phyloP scores from a whole-genome alignment of 2,888 invertebrate genomes.

The Idaea aversata region DNA sequence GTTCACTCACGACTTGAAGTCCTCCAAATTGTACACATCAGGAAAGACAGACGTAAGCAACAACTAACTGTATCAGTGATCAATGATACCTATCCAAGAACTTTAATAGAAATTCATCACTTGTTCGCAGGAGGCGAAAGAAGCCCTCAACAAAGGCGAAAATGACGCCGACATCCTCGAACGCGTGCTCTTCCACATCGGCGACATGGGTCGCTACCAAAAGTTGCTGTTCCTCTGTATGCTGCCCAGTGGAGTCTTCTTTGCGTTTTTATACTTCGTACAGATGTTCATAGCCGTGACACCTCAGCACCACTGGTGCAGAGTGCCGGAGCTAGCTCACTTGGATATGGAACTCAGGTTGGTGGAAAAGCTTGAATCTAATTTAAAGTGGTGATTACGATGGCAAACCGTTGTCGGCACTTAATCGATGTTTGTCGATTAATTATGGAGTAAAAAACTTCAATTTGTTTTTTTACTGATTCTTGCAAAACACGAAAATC shows the following conservation, averaged over 20 bases:
- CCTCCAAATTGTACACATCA: no score
- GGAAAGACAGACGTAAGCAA: no score
- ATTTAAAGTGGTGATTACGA: no score
- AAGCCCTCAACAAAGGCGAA: slow-evolving; percentile 35
- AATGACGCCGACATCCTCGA: slow-evolving; percentile 53
- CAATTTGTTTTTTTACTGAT: no score
- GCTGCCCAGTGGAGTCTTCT: slow-evolving; percentile 65
- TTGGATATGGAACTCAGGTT: slow-evolving; percentile 57
- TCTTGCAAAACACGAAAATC: background rate
- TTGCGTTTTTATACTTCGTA: slow-evolving; percentile 66
- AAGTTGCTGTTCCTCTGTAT: slow-evolving; percentile 57
- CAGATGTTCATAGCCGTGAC: slow-evolving; percentile 71
- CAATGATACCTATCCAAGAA: background rate
- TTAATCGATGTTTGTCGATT: no score
- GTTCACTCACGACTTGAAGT: no score
- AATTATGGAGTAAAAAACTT: no score
- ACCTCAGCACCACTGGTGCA: slow-evolving; percentile 65
- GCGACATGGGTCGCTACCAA: slow-evolving; percentile 67
- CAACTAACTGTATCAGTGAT: background rate
- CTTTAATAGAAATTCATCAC: background rate
- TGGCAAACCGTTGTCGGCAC: no score
- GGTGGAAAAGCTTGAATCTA: background rate
- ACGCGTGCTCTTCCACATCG: slow-evolving; percentile 56
- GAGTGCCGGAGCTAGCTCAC: slow-evolving; percentile 56
- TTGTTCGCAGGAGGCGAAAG: slow-evolving; percentile 39